Conservation (phyloP, 2,113 vertebrate genomes). For the Upupa epops region DNA sequence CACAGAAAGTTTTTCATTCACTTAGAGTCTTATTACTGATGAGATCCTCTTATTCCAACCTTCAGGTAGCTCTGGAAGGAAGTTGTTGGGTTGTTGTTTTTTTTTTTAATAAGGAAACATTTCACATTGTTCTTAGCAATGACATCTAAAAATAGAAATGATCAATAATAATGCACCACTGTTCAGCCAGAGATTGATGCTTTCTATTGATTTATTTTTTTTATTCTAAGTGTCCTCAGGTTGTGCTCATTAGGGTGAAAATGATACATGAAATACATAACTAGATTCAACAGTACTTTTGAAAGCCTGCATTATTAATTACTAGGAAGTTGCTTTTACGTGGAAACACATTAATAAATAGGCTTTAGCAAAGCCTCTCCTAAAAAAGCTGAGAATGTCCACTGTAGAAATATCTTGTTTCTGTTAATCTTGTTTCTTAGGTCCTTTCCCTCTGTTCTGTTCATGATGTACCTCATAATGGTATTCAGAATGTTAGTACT, state of each 20-base stretch:
- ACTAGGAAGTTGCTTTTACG: conserved; percentile 16
- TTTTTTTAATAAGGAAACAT: conserved; percentile 48
- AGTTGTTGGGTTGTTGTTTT: not conserved
- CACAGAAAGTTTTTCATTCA: not conserved
- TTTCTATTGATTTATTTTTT: conserved; percentile 57
- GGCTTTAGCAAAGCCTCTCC: not conserved
- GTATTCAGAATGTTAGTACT: not conserved
- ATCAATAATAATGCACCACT: conserved; percentile 61
- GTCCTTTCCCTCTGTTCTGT: not conserved
- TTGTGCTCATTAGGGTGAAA: conserved; percentile 58
- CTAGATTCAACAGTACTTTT: conserved; percentile 21
- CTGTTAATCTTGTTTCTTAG: not conserved
- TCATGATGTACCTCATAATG: not conserved
- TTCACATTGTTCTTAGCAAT: conserved; percentile 61
- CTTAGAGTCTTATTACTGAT: not conserved
- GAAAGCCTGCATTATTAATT: not conserved
- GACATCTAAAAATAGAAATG: conserved; percentile 66
- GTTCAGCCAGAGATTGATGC: conserved; percentile 21
- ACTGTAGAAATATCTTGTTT: not conserved
- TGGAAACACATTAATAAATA: not conserved
- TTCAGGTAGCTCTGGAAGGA: conserved; percentile 20
- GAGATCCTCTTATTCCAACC: not conserved
- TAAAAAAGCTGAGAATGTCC: not conserved
- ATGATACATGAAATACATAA: conserved; percentile 47
- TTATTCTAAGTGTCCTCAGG: conserved; percentile 17